phyloP scores from a whole-genome alignment of 2,113 vertebrate species.

The Malaclemys terrapin region DNA sequence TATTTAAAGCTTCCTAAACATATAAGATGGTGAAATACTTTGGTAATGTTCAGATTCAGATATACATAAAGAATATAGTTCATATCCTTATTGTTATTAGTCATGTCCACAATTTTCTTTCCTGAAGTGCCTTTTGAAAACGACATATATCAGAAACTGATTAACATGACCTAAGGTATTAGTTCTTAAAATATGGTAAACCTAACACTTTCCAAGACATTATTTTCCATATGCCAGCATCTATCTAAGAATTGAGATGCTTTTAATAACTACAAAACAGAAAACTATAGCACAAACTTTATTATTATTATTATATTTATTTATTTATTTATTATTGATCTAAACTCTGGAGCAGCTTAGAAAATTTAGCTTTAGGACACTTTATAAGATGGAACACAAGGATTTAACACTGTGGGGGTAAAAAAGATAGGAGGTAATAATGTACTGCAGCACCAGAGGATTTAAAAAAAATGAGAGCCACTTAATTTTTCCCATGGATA shows the following conservation, averaged over 20 bases:
- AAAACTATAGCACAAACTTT: slow-evolving; percentile 58
- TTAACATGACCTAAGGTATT: slow-evolving; percentile 85
- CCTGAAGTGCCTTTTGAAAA: slow-evolving; percentile 82
- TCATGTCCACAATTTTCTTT: slow-evolving; percentile 75
- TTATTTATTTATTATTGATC: slow-evolving; percentile 13
- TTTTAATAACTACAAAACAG: slow-evolving; percentile 77
- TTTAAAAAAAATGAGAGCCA: slow-evolving; percentile 46
- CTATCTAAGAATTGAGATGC: slow-evolving; percentile 71
- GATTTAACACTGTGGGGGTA: slow-evolving; percentile 19
- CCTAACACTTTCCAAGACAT: slow-evolving; percentile 76
- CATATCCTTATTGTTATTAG: slow-evolving; percentile 81
- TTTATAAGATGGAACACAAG: slow-evolving; percentile 24
- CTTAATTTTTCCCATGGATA: slow-evolving; percentile 42
- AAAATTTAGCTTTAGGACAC: slow-evolving; percentile 52
- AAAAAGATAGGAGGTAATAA: slow-evolving; percentile 40
- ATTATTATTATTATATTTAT: slow-evolving; percentile 11
- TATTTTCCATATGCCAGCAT: slow-evolving; percentile 82
- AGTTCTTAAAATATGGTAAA: slow-evolving; percentile 83
- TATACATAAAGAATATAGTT: slow-evolving; percentile 74
- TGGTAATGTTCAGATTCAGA: slow-evolving; percentile 52
- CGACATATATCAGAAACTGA: slow-evolving; percentile 84
- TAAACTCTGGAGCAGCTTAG: slow-evolving; percentile 13
- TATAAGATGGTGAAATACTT: slow-evolving; percentile 72
- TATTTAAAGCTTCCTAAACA: slow-evolving; percentile 80
- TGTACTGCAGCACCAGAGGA: slow-evolving; percentile 36